A percentile compares a stretch with the other conserved stretches of the same genome.
Conservation (phyloP, 1,140 invertebrate genomes). For the Drosophila persimilis region DNA sequence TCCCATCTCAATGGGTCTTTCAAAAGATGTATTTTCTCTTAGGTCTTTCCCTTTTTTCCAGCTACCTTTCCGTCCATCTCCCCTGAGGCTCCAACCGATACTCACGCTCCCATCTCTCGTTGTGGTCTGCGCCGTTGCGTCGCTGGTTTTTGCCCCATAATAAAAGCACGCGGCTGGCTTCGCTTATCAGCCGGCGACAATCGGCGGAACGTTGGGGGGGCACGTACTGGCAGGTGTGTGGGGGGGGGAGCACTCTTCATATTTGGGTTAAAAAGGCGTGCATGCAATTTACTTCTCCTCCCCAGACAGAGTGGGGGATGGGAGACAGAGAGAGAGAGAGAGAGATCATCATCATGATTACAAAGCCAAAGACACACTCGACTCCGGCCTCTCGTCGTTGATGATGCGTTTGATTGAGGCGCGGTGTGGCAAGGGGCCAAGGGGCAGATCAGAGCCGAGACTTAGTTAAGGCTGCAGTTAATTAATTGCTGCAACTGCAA, state of each 20-base stretch:
- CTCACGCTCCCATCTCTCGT: constrained; percentile 24
- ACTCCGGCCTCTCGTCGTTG: constrained; percentile 15
- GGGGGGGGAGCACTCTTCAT: constrained; percentile 32
- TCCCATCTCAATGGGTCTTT: no score
- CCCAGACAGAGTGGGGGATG: constrained; percentile 1
- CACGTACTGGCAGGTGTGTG: not conserved
- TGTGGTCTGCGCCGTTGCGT: not conserved
- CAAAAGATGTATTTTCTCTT: no score
- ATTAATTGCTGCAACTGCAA: constrained; percentile 40
- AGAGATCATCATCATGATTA: constrained; percentile 45
- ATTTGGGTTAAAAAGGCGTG: constrained; percentile 77
- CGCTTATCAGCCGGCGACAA: constrained; percentile 62
- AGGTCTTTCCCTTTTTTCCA: no score
- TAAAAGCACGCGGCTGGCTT: constrained; percentile 48
- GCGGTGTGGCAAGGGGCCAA: constrained; percentile 4
- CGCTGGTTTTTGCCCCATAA: constrained; percentile 36
- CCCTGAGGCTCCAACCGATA: not conserved
- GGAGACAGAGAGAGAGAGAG: not conserved
- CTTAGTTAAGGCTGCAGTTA: constrained; percentile 36
- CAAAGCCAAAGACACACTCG: constrained; percentile 15
- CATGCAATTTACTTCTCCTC: constrained; percentile 63
- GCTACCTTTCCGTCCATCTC: no score
- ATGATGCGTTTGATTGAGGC: constrained; percentile 65
- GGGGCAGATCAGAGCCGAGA: not conserved
- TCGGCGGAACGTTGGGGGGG: constrained; percentile 27